Conservation (phyloP, 2,888 invertebrate genomes). For the Saturnia pavonia region DNA sequence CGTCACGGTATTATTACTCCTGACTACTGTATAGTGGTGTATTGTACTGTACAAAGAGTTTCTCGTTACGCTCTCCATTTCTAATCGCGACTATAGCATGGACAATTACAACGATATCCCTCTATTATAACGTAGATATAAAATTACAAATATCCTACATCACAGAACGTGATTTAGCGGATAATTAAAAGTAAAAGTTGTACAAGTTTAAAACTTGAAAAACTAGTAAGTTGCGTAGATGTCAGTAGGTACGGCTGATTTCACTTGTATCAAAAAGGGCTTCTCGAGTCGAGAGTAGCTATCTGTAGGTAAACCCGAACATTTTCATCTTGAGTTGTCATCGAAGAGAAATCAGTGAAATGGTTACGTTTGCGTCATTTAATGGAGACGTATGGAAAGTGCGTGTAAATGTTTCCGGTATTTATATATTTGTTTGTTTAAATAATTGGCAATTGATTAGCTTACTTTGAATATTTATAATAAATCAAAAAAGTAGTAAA, state of each 20-base stretch:
- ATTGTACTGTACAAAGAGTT: neutral
- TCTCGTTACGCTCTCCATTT: constrained; percentile 25
- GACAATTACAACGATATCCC: constrained; percentile 16
- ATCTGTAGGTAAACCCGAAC: constrained; percentile 3
- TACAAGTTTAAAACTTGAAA: constrained; percentile 8
- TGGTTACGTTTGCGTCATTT: constrained; percentile 30
- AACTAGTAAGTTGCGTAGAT: constrained; percentile 21
- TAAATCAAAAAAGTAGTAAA: neutral
- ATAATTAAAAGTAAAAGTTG: constrained; percentile 13
- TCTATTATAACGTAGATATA: constrained; percentile 9
- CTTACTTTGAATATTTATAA: neutral
- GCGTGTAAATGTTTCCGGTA: neutral
- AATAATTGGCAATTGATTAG: neutral
- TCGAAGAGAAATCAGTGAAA: constrained; percentile 39
- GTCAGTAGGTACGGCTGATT: constrained; percentile 19
- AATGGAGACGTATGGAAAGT: constrained; percentile 30
- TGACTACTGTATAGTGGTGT: neutral
- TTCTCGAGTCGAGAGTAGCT: neutral
- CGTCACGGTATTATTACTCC: neutral
- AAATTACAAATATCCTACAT: constrained; percentile 17
- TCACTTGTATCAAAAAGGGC: constrained; percentile 12
- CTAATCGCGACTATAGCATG: constrained; percentile 21
- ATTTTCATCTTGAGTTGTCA: neutral
- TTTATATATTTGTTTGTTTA: constrained; percentile 6
- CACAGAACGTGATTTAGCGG: constrained; percentile 20